Evolutionary conservation across 2,888 invertebrate species (phyloP).

Genomic region (Acanthoscelides obtectus): DNA sequence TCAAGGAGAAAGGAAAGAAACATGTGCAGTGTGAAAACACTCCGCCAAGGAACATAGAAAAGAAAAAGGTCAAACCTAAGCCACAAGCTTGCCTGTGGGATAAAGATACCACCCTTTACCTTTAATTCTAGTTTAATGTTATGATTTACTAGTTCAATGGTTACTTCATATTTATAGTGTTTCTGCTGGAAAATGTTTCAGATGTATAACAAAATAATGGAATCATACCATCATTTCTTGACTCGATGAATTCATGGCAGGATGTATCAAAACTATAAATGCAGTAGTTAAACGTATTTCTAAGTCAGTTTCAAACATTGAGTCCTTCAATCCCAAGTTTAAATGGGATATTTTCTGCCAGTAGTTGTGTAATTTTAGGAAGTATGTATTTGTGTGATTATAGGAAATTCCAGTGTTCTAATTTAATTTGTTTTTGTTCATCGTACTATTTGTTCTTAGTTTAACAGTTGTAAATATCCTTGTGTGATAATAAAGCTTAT

Average conservation of each 20-base stretch:
- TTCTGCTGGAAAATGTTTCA: neutral
- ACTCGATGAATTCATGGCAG: no score
- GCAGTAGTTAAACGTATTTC: no score
- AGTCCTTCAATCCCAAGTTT: no score
- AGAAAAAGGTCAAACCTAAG: conserved; percentile 27
- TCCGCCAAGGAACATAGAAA: conserved; percentile 34
- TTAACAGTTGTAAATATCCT: neutral
- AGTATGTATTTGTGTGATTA: no score
- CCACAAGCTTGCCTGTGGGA: conserved; percentile 32
- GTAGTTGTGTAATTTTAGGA: no score
- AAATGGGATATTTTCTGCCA: no score
- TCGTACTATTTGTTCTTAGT: neutral
- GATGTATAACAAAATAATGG: neutral
- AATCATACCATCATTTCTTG: no score
- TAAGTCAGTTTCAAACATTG: no score
- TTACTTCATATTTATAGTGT: neutral
- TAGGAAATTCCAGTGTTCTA: neutral
- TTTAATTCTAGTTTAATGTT: neutral
- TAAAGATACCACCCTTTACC: conserved; percentile 39
- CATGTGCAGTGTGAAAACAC: conserved; percentile 43
- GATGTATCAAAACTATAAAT: no score
- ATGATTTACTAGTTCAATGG: neutral
- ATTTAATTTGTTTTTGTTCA: no score
- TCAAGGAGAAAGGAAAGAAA: conserved; percentile 35
- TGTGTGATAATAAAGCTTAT: neutral